A percentile compares a stretch with the other conserved stretches of the same genome.
phyloP scores from a whole-genome alignment of 2,797 vertebrate genomes.

The Podargus strigoides region DNA sequence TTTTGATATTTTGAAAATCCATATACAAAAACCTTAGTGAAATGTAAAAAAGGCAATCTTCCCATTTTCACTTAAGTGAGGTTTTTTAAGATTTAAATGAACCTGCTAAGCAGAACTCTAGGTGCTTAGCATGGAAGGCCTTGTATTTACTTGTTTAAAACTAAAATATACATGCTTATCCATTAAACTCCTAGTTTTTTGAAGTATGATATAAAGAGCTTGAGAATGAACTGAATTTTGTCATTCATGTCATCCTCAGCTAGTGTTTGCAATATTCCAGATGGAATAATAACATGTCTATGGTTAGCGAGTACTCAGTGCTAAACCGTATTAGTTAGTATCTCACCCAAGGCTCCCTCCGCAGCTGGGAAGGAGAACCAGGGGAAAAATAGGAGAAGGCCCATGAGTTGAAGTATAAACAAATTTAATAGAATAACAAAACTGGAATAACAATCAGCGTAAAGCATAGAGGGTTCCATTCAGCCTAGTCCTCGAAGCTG shows the following conservation, averaged over 20 bases:
- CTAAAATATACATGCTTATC: neutral
- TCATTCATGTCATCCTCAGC: neutral
- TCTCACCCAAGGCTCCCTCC: too few species aligned
- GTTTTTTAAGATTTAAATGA: neutral
- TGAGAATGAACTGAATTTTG: neutral
- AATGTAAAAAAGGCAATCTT: neutral
- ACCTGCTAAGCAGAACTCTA: neutral
- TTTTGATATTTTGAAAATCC: neutral
- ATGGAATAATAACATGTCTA: too few species aligned
- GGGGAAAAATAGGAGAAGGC: too few species aligned
- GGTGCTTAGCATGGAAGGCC: neutral
- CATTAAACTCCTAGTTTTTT: neutral
- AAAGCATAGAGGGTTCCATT: too few species aligned
- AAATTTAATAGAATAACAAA: too few species aligned
- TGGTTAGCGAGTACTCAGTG: too few species aligned
- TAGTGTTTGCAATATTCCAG: neutral
- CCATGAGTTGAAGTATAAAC: too few species aligned
- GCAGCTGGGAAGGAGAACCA: too few species aligned
- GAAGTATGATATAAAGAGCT: neutral
- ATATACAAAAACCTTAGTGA: neutral
- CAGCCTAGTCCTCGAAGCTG: too few species aligned
- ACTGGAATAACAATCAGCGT: too few species aligned
- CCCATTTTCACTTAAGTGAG: neutral
- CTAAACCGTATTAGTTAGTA: too few species aligned
- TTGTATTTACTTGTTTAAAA: neutral